Percentiles rank a stretch among this genome's conserved stretches.
Evolutionary conservation across 2,113 vertebrate species (phyloP).

Genomic region (Tursiops truncatus): DNA sequence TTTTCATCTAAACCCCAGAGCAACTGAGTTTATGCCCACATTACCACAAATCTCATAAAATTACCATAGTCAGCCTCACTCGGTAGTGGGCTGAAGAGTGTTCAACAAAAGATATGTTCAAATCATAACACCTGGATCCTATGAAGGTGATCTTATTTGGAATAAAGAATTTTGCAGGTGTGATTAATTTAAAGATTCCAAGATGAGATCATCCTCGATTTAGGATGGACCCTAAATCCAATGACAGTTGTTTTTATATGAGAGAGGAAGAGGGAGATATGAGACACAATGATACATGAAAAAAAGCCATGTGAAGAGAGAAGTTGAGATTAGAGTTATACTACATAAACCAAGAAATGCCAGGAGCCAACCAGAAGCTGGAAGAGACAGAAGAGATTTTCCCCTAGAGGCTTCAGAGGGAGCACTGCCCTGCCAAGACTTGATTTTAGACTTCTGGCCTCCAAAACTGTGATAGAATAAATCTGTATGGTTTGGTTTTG

Average conservation of each 20-base stretch:
- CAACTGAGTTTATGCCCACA: neutral
- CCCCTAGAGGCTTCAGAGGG: neutral
- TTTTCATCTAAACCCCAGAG: neutral
- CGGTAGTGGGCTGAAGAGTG: neutral
- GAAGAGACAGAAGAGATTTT: neutral
- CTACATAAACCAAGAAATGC: neutral
- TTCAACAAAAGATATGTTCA: neutral
- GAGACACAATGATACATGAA: neutral
- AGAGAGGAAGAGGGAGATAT: neutral
- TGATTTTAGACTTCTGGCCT: neutral
- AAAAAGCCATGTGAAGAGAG: neutral
- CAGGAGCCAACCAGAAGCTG: neutral
- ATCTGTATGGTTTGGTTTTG: neutral
- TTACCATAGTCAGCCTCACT: neutral
- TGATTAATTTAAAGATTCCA: neutral
- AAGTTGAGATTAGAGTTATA: neutral
- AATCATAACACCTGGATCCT: neutral
- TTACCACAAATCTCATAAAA: neutral
- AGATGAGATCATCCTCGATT: neutral
- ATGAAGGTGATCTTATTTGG: neutral
- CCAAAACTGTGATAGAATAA: neutral
- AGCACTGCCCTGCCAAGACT: neutral
- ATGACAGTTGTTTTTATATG: neutral
- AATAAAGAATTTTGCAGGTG: neutral
- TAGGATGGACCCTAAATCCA: neutral